A percentile compares a stretch with the other conserved stretches of the same genome.
Evolutionary conservation across 2,113 vertebrate genomes (phyloP).

Genomic region (Anseranas semipalmata): DNA sequence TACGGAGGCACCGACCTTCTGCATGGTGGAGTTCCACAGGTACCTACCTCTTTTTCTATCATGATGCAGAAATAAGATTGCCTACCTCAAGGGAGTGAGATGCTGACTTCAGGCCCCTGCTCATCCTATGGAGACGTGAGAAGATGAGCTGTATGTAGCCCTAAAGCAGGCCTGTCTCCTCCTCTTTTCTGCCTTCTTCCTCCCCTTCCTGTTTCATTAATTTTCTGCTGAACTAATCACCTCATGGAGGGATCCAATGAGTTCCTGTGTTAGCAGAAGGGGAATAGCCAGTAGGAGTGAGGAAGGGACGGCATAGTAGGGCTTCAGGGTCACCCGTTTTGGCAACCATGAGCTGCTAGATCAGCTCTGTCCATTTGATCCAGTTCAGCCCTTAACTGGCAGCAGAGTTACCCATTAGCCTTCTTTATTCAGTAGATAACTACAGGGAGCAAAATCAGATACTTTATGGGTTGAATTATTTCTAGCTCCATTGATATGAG

Average conservation of each 20-base stretch:
- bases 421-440: neutral
- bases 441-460: neutral
- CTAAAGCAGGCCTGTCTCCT: too few species aligned
- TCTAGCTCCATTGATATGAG: neutral
- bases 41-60: neutral
- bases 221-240: neutral
- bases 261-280: neutral
- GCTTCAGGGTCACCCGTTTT: neutral
- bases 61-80: neutral
- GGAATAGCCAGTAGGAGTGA: neutral
- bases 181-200: neutral
- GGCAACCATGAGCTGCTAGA: neutral
- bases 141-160: neutral
- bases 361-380: neutral
- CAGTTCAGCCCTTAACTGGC: neutral
- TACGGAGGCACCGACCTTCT: neutral
- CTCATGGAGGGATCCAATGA: neutral
- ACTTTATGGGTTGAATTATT: neutral
- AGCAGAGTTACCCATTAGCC: neutral
- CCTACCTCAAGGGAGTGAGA: neutral
- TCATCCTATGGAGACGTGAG: too few species aligned
- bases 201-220: neutral
- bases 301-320: rapidly evolving
- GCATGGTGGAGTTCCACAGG: neutral
- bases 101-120: neutral